phyloP scores from a whole-genome alignment of 2,888 invertebrate species.

The Epinotia brunnichana region DNA sequence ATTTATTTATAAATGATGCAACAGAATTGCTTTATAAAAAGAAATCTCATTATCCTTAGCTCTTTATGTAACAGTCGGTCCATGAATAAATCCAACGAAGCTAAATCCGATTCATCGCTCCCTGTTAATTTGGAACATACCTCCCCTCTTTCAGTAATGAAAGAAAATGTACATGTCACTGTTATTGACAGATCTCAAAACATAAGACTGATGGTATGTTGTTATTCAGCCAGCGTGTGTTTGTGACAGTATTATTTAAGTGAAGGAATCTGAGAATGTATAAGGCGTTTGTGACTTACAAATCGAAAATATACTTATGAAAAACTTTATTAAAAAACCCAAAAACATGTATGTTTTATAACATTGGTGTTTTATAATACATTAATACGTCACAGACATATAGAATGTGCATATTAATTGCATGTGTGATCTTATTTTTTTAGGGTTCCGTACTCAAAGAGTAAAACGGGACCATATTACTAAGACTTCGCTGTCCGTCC shows the following conservation, averaged over 20 bases:
- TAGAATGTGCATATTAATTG: no score
- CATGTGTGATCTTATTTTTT: no score
- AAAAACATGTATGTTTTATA: no score
- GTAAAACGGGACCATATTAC: no score
- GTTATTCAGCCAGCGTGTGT: not conserved
- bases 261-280: not conserved
- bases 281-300: not conserved
- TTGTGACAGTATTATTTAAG: not conserved
- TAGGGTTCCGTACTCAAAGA: no score
- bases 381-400: no score
- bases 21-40: not conserved
- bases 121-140: constrained; percentile 14
- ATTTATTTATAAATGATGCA: no score
- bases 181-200: constrained; percentile 27
- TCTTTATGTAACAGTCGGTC: not conserved
- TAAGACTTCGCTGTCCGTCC: no score
- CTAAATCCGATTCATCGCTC: constrained; percentile 8
- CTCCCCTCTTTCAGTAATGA: constrained; percentile 20
- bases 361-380: no score
- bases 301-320: no score
- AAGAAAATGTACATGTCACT: constrained; percentile 27
- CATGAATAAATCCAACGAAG: not conserved
- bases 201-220: constrained; percentile 28
- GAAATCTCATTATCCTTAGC: not conserved
- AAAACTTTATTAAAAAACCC: no score